A percentile compares a stretch with the other conserved stretches of the same genome.
Conservation (phyloP, 2,113 vertebrate species). For the Cygnus atratus region DNA sequence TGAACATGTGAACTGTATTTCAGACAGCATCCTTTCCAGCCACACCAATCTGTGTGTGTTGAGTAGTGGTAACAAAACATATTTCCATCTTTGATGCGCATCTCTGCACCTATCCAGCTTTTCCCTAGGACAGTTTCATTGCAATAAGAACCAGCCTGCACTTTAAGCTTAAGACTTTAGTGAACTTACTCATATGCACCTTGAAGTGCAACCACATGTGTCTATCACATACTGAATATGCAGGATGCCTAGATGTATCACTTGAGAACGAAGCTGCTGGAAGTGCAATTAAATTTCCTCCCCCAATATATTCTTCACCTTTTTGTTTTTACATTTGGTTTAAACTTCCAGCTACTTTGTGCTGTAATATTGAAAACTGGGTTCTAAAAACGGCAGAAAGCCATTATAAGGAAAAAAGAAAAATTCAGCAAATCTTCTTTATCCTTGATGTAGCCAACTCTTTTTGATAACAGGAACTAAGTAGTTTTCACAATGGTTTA, state of each 20-base stretch:
- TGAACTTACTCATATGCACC: not conserved
- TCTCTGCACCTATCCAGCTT: not conserved
- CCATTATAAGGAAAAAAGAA: not conserved
- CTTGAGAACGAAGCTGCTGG: not conserved
- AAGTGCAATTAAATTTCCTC: not conserved
- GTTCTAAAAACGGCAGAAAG: not conserved
- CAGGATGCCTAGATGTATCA: not conserved
- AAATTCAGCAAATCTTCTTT: not conserved
- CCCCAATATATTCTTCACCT: not conserved
- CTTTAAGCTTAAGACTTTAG: not conserved
- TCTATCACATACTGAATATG: not conserved
- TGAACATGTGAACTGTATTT: not conserved
- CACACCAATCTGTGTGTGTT: not conserved
- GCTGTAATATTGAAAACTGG: not conserved
- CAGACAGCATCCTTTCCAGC: not conserved
- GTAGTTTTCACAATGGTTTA: not conserved
- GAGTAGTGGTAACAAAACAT: not conserved
- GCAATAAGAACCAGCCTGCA: not conserved
- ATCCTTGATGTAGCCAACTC: not conserved
- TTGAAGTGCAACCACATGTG: not conserved
- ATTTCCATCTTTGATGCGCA: not conserved
- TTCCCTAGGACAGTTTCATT: not conserved
- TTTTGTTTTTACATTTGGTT: not conserved
- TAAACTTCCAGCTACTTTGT: not conserved
- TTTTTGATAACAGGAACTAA: not conserved